Conservation (phyloP, 2,888 invertebrate species). For the Autographa pulchrina region DNA sequence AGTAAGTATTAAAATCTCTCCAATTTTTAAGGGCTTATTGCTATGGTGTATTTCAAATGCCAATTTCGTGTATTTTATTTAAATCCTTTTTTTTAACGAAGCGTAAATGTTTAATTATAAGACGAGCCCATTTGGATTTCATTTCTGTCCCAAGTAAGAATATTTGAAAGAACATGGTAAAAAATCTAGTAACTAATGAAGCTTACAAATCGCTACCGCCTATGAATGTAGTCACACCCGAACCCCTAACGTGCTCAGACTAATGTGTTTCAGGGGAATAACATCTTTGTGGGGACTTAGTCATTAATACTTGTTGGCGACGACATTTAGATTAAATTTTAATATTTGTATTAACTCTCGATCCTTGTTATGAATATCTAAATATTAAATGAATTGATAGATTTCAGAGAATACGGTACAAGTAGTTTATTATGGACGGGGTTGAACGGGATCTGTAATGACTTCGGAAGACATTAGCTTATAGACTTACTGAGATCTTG, state of each 20-base stretch:
- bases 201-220: slow-evolving; percentile 63
- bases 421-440: background rate
- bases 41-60: too few species aligned
- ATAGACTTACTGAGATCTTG: background rate
- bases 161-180: too few species aligned
- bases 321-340: slow-evolving; percentile 85
- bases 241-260: slow-evolving; percentile 66
- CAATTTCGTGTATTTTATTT: too few species aligned
- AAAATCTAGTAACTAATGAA: background rate
- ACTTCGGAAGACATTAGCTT: background rate
- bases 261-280: slow-evolving; percentile 86
- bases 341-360: slow-evolving; percentile 82
- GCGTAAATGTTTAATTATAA: too few species aligned
- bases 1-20: too few species aligned
- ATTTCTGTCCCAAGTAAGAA: too few species aligned
- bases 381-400: slow-evolving; percentile 51
- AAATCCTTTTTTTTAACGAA: too few species aligned
- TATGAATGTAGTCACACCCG: slow-evolving; percentile 38
- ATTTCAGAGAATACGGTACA: slow-evolving; percentile 10
- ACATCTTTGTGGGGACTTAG: slow-evolving; percentile 83
- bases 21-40: too few species aligned
- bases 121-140: too few species aligned
- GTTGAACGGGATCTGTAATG: background rate
- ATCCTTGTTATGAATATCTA: slow-evolving; percentile 76
- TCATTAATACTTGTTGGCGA: slow-evolving; percentile 85